Base-by-base conservation (phyloP, 2,888 invertebrate species). In the Eumacrocentrus americanus region DNA sequence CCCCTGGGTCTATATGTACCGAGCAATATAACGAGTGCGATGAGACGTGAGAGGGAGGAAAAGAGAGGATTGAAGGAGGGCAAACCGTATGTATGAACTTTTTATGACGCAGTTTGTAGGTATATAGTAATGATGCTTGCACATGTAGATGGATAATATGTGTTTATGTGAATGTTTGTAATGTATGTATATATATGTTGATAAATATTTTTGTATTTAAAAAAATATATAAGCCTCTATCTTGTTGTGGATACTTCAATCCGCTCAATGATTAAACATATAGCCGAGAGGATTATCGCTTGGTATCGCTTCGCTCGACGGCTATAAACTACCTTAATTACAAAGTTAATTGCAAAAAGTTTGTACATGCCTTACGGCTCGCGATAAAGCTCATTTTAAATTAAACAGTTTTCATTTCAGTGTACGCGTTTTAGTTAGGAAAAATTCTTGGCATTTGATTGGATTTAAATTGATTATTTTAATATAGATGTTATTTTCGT, bases 321-420 rank as follows among this genome's bases (percentile, higher is more conserved):
- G 40, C 35, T 34, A 40, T 29, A 52, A 44, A 40, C 44, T 40
- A 44, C 53, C 47, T 59, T 59, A 59, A 59, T 59, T 59, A 48
- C 59, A 54, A 59, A 59, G 59, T 59, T 59, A 47, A 59, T 59
- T 59, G 48, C 53, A 53, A 40, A 59, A 59, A 59, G 53, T 46
- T 58, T 53, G 11, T 25, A 54, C 42, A 54, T 54, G 51, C 51
- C 35, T 34, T 34, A 22, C n/a, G n/a, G 51, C 20, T 3, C 22
- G n/a, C 22, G 52, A 52, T 52, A 52, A 52, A 52, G 20, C 22
- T 38, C 12, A 54, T 25, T 54, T 42, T 29, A 42, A 54, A 42
- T 51, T 37, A 51, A 37, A 51, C 18, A 29, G 12, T n/a, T n/a
- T n/a, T n/a, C n/a, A n/a, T n/a, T n/a, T n/a, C n/a, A n/a, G n/a